Conservation (phyloP, 1,140 invertebrate species). For the Drosophila sturtevanti region DNA sequence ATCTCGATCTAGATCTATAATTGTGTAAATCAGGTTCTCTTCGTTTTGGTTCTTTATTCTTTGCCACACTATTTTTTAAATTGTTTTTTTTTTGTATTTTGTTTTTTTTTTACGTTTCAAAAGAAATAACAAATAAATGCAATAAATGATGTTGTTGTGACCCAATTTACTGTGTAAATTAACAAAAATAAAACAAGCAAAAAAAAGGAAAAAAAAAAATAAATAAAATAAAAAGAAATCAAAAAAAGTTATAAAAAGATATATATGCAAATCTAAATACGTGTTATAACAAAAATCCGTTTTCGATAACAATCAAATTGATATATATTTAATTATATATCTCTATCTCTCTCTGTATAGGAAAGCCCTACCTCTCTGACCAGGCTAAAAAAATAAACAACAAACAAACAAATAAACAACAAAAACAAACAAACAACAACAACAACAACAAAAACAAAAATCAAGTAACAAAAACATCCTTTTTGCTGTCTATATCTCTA, state of each 20-base stretch:
- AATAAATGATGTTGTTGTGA: conserved; percentile 5
- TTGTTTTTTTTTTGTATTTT: neutral
- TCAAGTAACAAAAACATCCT: conserved; percentile 47
- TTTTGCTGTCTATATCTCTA: conserved; percentile 43
- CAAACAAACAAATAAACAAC: too few relatives aligned
- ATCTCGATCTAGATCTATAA: conserved; percentile 3
- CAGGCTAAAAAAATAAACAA: conserved; percentile 36
- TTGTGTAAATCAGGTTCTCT: neutral
- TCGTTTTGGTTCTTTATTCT: neutral
- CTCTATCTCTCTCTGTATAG: neutral
- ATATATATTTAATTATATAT: conserved; percentile 38
- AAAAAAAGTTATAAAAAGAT: conserved; percentile 13
- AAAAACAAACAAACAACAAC: too few relatives aligned
- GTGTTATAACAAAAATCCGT: conserved; percentile 28
- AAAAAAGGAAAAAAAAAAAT: conserved; percentile 17
- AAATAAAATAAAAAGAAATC: conserved; percentile 22
- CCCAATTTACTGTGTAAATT: conserved; percentile 2
- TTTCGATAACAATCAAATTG: conserved; percentile 26
- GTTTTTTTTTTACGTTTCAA: neutral
- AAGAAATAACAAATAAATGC: neutral
- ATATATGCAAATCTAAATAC: conserved; percentile 15
- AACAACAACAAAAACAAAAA: too few relatives aligned
- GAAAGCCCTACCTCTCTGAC: conserved; percentile 46
- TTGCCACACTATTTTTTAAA: neutral
- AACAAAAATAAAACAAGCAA: neutral